phyloP scores from a whole-genome alignment of 2,113 vertebrate species.

The Channa argus region DNA sequence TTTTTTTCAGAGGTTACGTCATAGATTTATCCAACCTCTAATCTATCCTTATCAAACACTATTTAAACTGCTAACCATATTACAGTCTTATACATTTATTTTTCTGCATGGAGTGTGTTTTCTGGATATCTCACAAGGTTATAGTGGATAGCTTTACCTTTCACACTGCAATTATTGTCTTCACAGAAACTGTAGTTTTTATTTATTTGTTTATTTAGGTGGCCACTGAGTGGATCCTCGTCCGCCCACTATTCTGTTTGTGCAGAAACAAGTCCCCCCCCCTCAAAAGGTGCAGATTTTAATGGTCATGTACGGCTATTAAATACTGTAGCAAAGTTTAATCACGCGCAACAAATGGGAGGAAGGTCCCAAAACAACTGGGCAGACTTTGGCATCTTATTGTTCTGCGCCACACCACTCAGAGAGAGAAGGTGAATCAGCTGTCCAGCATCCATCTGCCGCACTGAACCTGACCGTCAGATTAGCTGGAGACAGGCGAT shows the following conservation, averaged over 20 bases:
- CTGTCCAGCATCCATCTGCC: slow-evolving; percentile 80
- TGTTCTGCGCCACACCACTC: slow-evolving; percentile 36
- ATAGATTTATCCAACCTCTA: slow-evolving; percentile 71
- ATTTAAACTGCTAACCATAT: slow-evolving; percentile 47
- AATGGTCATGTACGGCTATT: neutral
- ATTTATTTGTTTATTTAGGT: slow-evolving; percentile 3
- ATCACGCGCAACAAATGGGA: slow-evolving; percentile 5
- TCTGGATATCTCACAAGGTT: slow-evolving; percentile 10
- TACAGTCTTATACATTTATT: slow-evolving; percentile 39
- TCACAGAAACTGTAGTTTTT: neutral
- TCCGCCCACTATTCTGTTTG: slow-evolving; percentile 15
- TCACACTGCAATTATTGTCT: neutral
- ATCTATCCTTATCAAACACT: slow-evolving; percentile 65
- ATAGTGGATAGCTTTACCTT: slow-evolving; percentile 3
- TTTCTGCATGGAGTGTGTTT: slow-evolving; percentile 18
- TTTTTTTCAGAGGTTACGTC: slow-evolving; percentile 73
- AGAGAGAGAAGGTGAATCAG: slow-evolving; percentile 51
- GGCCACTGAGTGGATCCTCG: slow-evolving; percentile 1
- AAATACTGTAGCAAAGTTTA: slow-evolving; percentile 1
- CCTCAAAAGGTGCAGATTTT: neutral
- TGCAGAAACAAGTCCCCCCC: neutral
- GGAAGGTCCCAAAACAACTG: slow-evolving; percentile 29
- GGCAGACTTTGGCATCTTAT: slow-evolving; percentile 64
- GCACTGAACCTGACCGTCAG: slow-evolving; percentile 78
- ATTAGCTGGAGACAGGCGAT: slow-evolving; percentile 81